Percentiles rank a stretch among this genome's conserved stretches.
Evolutionary conservation across 35 echinoderm and acorn worm genomes (phyloP).

Genomic region (Apostichopus japonicus): DNA sequence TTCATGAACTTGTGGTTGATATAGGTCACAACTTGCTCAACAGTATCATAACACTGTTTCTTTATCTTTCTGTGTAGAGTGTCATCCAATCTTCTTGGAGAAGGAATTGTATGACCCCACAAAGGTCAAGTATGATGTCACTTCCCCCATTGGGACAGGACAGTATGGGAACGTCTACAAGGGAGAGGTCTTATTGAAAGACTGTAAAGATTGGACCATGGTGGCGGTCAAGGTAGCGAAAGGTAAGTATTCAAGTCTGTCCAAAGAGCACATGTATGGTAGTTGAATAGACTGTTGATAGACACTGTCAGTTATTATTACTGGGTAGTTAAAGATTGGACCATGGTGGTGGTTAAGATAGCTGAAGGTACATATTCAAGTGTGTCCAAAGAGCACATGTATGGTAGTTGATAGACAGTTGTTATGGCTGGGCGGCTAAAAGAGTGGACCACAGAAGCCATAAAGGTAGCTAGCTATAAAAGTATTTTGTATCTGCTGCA

Average conservation of each 20-base stretch:
- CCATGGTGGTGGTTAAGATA: too few relatives aligned
- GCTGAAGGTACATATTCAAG: too few relatives aligned
- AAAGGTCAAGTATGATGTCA: conserved; percentile 17
- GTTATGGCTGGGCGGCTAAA: too few relatives aligned
- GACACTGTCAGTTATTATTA: not conserved
- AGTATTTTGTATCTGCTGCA: too few relatives aligned
- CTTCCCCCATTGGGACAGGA: not conserved
- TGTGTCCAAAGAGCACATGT: too few relatives aligned
- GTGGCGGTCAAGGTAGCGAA: conserved; percentile 40
- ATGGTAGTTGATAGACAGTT: too few relatives aligned
- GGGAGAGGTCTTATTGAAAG: conserved; percentile 4
- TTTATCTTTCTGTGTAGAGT: not conserved
- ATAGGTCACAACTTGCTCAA: too few relatives aligned
- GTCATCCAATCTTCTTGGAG: conserved; percentile 22
- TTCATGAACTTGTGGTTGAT: too few relatives aligned
- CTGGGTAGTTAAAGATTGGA: not conserved
- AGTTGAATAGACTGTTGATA: not conserved
- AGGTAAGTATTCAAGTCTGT: not conserved
- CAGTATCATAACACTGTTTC: too few relatives aligned
- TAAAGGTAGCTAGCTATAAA: too few relatives aligned
- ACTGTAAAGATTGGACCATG: conserved; percentile 14
- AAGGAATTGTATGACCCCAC: conserved; percentile 28
- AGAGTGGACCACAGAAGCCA: too few relatives aligned
- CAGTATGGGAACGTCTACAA: conserved; percentile 42
- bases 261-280: not conserved